Percentiles rank a stretch among this genome's conserved stretches.
Evolutionary conservation across 2,797 vertebrate genomes (phyloP).

Genomic region (Macropus fuliginosus): DNA sequence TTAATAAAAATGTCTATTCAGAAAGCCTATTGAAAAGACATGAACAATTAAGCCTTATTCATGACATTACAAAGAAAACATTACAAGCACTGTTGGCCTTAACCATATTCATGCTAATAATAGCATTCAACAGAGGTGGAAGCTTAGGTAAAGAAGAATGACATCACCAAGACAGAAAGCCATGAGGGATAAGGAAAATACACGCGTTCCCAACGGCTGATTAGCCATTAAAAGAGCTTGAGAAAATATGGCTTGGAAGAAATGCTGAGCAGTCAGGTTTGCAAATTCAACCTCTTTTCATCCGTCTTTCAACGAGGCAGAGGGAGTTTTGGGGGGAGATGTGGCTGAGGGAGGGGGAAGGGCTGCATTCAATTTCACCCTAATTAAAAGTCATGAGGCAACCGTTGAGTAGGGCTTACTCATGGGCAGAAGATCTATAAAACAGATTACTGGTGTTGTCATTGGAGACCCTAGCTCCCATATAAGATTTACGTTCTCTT

Average conservation of each 20-base stretch:
- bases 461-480: neutral
- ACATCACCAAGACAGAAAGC: constrained; percentile 54
- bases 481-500: constrained; percentile 24
- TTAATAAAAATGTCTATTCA: constrained; percentile 56
- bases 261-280: constrained; percentile 32
- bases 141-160: constrained; percentile 55
- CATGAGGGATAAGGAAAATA: constrained; percentile 46
- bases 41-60: constrained; percentile 58
- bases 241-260: constrained; percentile 60
- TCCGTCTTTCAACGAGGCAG: constrained; percentile 26
- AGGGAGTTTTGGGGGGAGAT: neutral
- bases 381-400: constrained; percentile 69
- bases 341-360: neutral
- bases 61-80: constrained; percentile 55
- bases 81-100: constrained; percentile 37
- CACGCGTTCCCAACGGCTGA: neutral
- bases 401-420: constrained; percentile 39
- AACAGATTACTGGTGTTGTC: constrained; percentile 36
- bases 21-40: constrained; percentile 61
- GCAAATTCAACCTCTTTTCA: constrained; percentile 56
- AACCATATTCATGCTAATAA: constrained; percentile 30
- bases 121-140: constrained; percentile 33
- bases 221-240: constrained; percentile 54
- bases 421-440: constrained; percentile 18
- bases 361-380: constrained; percentile 59